Evolutionary conservation across 2,797 vertebrate genomes (phyloP).

Genomic region (Neopelma chrysocephalum): DNA sequence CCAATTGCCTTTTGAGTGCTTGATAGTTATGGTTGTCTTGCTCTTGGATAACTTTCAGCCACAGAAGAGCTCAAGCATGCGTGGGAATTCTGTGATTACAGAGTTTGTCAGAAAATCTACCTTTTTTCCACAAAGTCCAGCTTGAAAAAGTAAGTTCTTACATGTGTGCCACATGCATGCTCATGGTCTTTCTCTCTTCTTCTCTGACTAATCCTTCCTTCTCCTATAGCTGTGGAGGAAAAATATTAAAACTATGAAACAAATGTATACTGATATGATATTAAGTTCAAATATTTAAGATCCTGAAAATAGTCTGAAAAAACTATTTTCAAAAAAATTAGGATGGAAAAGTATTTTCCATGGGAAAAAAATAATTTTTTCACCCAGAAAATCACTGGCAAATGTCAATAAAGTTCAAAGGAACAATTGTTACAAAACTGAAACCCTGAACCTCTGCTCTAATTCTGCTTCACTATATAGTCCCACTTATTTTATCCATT

Average conservation of each 20-base stretch:
- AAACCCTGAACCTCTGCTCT: neutral
- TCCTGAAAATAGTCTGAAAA: neutral
- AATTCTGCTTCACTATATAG: neutral
- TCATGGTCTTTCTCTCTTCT: neutral
- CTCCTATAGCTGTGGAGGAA: neutral
- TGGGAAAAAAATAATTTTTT: neutral
- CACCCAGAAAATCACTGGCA: neutral
- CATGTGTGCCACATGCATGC: neutral
- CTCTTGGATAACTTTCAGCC: neutral
- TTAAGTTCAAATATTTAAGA: neutral
- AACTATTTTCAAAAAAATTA: neutral
- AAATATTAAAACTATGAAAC: neutral
- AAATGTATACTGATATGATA: neutral
- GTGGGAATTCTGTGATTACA: neutral
- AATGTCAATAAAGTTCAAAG: neutral
- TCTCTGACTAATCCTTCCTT: neutral
- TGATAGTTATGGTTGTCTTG: neutral
- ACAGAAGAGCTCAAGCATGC: neutral
- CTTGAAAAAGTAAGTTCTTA: slow-evolving; percentile 3
- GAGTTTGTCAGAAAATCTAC: neutral
- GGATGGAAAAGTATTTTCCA: neutral
- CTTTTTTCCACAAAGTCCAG: neutral
- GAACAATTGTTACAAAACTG: neutral
- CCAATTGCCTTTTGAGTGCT: neutral
- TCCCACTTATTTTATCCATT: neutral